phyloP scores from a whole-genome alignment of 1,140 invertebrate species.

The Hydropsyche tenuis region DNA sequence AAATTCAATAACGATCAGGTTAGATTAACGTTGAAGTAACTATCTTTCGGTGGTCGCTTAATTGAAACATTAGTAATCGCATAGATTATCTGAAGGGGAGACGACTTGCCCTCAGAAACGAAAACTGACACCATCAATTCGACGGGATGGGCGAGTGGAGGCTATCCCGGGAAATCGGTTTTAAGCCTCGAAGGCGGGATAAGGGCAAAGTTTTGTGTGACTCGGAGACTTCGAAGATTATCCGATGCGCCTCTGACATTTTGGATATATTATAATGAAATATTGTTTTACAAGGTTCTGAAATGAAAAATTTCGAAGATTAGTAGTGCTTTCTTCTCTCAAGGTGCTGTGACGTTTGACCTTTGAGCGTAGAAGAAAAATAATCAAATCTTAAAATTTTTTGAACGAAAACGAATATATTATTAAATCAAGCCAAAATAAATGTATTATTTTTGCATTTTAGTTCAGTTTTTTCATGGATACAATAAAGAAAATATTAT shows the following conservation, averaged over 20 bases:
- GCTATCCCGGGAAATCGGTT: slow-evolving; percentile 14
- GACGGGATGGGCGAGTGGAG: not conserved
- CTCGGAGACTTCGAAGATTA: slow-evolving; percentile 26
- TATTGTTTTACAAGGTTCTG: too few species aligned
- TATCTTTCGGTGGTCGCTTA: slow-evolving; percentile 30
- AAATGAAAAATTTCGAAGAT: too few species aligned
- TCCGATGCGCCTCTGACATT: slow-evolving; percentile 5
- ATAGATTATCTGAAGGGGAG: slow-evolving; percentile 29
- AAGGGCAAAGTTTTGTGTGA: slow-evolving; percentile 31
- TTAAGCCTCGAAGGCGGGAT: slow-evolving; percentile 23
- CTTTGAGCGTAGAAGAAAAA: too few species aligned
- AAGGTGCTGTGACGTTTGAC: too few species aligned
- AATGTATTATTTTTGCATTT: too few species aligned
- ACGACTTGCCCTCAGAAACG: slow-evolving; percentile 8
- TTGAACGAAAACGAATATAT: too few species aligned
- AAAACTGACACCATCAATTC: slow-evolving; percentile 38
- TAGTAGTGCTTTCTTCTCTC: too few species aligned
- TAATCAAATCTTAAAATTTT: too few species aligned
- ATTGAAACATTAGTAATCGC: slow-evolving; percentile 38
- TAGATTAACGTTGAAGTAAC: slow-evolving; percentile 27
- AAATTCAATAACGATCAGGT: slow-evolving; percentile 23
- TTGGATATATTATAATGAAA: not conserved
- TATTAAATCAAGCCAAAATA: too few species aligned
- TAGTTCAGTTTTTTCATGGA: too few species aligned
- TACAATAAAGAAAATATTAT: too few species aligned